Base-by-base conservation (phyloP, 2,797 vertebrate genomes). In the Paramormyrops hopkinsi region DNA sequence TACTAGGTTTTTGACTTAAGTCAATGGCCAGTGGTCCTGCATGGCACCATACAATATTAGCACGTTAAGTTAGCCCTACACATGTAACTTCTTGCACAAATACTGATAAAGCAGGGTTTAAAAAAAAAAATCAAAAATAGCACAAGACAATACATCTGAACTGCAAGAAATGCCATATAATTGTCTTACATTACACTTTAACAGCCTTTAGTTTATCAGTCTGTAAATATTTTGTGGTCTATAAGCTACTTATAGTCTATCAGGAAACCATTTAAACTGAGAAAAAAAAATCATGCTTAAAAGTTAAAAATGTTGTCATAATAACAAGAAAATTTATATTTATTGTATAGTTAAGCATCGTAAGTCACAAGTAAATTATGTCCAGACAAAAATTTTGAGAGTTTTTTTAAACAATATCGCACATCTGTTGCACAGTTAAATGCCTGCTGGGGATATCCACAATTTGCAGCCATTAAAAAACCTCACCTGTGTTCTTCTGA, bases 401-500 rank as follows among this genome's bases (percentile, higher is more conserved):
- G 2, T 46, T 41, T 17, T 2, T 76, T 8, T 37, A 4, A 76
- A 12, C 69, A 76, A 6, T 25, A 50, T 46, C 0, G 2, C 46
- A 50, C 82, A 25, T 41, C 19, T 84, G 82, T 29, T 22, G n/a
- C 82, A 0, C 86, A 46, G 7, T 19, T 37, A n/a, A 59, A 44
- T 88, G 19, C 65, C 41, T 17, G 44, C 12, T 19, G 22, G 17
- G 5, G 14, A 37, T 14, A 48, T 5, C 22, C 1, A 0, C 41
- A 14, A 33, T 48, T 19, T 76, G 11, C 65, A 9, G 22, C 65
- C 6, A n/a, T 3, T 1, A 87, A 25, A 82, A 88, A 54, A 65
- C 17, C 51, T 69, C 90, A 93, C 92, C 92, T 90, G 88, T 73
- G 17, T 8, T 54, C 25, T 89, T 88, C 88, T 91, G 89, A 59